Base-by-base conservation (phyloP, 2,113 vertebrate genomes). In the Anseranas semipalmata region DNA sequence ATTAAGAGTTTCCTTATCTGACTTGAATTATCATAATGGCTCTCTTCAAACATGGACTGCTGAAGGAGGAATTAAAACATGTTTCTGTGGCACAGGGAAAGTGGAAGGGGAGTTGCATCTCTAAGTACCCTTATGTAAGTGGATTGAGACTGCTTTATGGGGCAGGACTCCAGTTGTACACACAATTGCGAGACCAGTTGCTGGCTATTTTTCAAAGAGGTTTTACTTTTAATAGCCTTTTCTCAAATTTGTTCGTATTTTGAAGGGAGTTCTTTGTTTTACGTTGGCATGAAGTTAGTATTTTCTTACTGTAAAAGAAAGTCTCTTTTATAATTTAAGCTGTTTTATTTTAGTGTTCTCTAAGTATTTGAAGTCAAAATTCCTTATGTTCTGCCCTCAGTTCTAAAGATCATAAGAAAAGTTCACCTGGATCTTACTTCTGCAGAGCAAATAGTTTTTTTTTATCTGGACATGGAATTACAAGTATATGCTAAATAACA, bases 181-280 rank as follows among this genome's bases (percentile, higher is more conserved):
- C 90, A 62, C 21, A 5, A 46, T 80, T 73, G 46, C 0, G 0
- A 91, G 89, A 79, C 74, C 48, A 53, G 39, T 84, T 85, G 39
- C 86, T 92, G 87, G 85, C 87, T 93, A 25, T 83, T 91, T 32
- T 35, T 96, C 88, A 77, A 85, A 95, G 85, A 84, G 93, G 79
- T 86, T 94, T 97, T 97, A 86, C 68, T 89, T 95, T 74, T 96
- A 97, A 95, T 95, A 96, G 75, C 30, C 92, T 96, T 97, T 96
- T 84, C 95, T 95, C 55, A 83, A 71, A 56, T 89, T 95, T 77
- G 33, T 80, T 93, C 66, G 32, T 90, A 86, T 88, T 90, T 93
- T 95, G 90, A 97, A 97, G 78, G 72, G 43, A 24, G 76, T 77
- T 88, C 94, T 96, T 96, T 96, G 96, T 97, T 94, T 89, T 53